A percentile compares a stretch with the other conserved stretches of the same genome.
Evolutionary conservation across 1,140 invertebrate species (phyloP).

Genomic region (Pogonomyrmex barbatus): DNA sequence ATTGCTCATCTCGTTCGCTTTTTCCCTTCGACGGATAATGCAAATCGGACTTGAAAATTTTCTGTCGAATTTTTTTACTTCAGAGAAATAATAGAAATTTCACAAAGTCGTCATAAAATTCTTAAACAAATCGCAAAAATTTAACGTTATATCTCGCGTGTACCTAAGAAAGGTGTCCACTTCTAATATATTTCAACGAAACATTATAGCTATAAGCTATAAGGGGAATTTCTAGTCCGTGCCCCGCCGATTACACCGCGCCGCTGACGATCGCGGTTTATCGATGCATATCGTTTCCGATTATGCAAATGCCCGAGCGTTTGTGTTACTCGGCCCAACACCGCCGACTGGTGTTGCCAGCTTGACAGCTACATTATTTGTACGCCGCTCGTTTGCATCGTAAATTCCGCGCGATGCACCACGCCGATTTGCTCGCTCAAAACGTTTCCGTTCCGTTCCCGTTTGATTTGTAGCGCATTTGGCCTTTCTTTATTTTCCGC

Average conservation of each 20-base stretch:
- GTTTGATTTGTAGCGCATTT: slow-evolving; percentile 69
- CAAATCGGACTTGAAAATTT: background rate
- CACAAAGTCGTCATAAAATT: background rate
- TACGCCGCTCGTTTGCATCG: slow-evolving; percentile 66
- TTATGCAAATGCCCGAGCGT: slow-evolving; percentile 69
- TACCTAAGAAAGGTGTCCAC: background rate
- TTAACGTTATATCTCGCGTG: background rate
- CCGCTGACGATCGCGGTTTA: slow-evolving; percentile 63
- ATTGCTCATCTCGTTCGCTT: background rate
- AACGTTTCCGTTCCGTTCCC: slow-evolving; percentile 46
- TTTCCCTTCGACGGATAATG: background rate
- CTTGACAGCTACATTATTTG: slow-evolving; percentile 70
- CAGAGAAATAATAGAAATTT: background rate
- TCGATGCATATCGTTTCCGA: slow-evolving; percentile 73
- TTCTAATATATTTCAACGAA: slow-evolving; percentile 51
- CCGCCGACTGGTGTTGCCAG: slow-evolving; percentile 54
- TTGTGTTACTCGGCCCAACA: slow-evolving; percentile 53
- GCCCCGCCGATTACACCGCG: slow-evolving; percentile 35
- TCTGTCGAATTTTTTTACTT: too few relatives aligned
- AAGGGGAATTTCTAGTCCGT: slow-evolving; percentile 41
- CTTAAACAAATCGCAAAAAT: background rate
- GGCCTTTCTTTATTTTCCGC: slow-evolving; percentile 68
- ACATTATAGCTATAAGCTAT: slow-evolving; percentile 52
- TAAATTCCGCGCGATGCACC: slow-evolving; percentile 47
- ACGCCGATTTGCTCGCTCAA: slow-evolving; percentile 51